Base-by-base conservation (phyloP, 92 coral and sea anemone species). In the Palythoa grandiflora region DNA sequence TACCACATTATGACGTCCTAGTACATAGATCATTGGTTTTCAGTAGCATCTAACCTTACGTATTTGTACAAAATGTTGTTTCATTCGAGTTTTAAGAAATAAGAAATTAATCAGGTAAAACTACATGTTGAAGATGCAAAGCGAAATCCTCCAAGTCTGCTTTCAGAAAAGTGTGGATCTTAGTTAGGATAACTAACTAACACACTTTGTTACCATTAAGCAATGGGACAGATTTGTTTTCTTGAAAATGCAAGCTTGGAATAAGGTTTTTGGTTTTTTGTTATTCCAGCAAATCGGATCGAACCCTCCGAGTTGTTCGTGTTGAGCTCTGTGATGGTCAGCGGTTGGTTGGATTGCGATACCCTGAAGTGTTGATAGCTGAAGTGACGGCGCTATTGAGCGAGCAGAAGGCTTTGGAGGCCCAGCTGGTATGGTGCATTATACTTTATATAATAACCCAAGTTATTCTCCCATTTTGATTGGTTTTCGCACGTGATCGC, bases 271-370 rank as follows among this genome's bases (percentile, higher is more conserved):
- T 17, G 9, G 70, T 63, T 63, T 28, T n/a, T 6, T 17, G 70
- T n/a, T 83, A 20, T 71, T 19, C 17, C 78, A 97, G 99, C 76
- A 95, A 96, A 88, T 98, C 94, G 77, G 91, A 91, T 40, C 95
- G 99, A 37, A 92, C 97, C 15, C 88, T 97, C 35, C 98, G 99
- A 84, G 99, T 97, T 37, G 96, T 95, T 75, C 98, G 99, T 77
- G 99, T 97, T 44, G 96, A 97, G 72, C 93, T 97, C 65, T 96
- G 92, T 85, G 91, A 85, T 84, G 99, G 98, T 87, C 99, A 96
- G 90, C 99, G 99, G 91, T 87, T 97, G 90, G 99, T 97, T 21
- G 99, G 99, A 28, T 83, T 97, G 84, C 97, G 99, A 70, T 97
- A 97, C 88, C 98, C 99, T 44, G 97, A 97, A 90, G 93, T 92